Evolutionary conservation across 2,797 vertebrate species (phyloP).

Genomic region (Naso thynnoides): DNA sequence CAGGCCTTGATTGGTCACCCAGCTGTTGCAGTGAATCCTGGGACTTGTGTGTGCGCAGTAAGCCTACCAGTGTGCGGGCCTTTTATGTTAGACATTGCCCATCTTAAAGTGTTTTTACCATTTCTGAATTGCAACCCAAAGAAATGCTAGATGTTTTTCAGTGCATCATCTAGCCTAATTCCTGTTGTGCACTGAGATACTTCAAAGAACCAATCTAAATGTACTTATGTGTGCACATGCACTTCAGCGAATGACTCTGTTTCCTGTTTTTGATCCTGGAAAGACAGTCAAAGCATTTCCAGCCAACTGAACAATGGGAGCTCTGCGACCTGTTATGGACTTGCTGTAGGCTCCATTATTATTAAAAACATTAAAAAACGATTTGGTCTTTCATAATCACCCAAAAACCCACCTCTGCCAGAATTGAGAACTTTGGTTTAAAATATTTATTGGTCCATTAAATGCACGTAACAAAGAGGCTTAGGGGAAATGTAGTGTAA

Average conservation of each 20-base stretch:
- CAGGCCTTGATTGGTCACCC: too few relatives aligned
- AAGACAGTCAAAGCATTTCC: neutral
- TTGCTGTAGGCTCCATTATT: conserved; percentile 18
- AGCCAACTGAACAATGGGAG: neutral
- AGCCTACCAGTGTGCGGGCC: too few relatives aligned
- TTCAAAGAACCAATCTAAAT: neutral
- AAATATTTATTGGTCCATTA: conserved; percentile 27
- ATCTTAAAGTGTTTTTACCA: neutral
- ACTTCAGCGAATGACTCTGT: neutral
- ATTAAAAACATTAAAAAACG: neutral
- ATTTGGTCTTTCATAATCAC: conserved; percentile 2
- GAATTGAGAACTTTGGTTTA: conserved; percentile 7
- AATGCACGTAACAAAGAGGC: neutral
- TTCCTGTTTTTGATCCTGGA: neutral
- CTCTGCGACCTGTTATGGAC: conserved; percentile 11
- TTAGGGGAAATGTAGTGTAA: too few relatives aligned
- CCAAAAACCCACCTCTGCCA: neutral
- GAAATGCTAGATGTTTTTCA: neutral
- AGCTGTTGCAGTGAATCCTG: too few relatives aligned
- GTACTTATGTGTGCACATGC: neutral
- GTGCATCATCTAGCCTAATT: neutral
- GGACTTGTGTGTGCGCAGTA: too few relatives aligned
- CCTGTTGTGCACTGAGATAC: neutral
- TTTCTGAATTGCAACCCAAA: neutral
- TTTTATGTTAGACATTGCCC: too few relatives aligned